Base-by-base conservation (phyloP, 2,113 vertebrate genomes). In the Trogon surrucura region DNA sequence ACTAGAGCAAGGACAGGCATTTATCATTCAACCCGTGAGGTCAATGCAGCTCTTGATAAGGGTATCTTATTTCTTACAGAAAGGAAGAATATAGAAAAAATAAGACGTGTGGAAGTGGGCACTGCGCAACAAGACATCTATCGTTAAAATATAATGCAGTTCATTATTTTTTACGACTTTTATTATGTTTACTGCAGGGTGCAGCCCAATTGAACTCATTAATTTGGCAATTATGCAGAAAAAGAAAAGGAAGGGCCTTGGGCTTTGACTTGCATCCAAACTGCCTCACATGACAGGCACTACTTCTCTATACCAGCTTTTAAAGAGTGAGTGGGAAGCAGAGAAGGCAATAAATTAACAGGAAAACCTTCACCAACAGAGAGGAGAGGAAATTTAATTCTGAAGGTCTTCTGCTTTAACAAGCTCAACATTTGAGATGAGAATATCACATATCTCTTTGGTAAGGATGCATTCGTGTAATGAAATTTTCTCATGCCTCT, bases 81-180 rank as follows among this genome's bases (percentile, higher is more conserved):
- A 88, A 88, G 75, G 50, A 81, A 84, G 44, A 88, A 93, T 95
- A 88, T 36, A 64, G n/a, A 72, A 91, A 72, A 82, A 88, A 34
- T 13, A 87, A 90, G 71, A 85, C 38, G 36, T 18, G 71, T 88
- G 38, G 60, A 97, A 93, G 81, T 87, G 60, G 84, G 82, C 89
- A 97, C 64, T 27, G 75, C 97, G 66, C 72, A 96, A 90, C 48
- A 94, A 91, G 80, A 93, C 44, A 78, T 91, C 74, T 64, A 95
- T 81, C 15, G 20, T 74, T 94, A 94, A 91, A 93, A 93, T 75
- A 93, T 78, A 97, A 95, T 74, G 32, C 86, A 94, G 95, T 94
- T 97, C 93, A 97, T 97, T 97, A 96, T 95, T 97, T 97, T 97
- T 97, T 96, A 97, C 64, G 26, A 94, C 82, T 97, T 97, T 92